A percentile compares a stretch with the other conserved stretches of the same genome.
These are phyloP conservation scores for Gila robusta DNA, from an alignment of 2,797 vertebrate genomes.

Conservation along the genomic window DNA sequence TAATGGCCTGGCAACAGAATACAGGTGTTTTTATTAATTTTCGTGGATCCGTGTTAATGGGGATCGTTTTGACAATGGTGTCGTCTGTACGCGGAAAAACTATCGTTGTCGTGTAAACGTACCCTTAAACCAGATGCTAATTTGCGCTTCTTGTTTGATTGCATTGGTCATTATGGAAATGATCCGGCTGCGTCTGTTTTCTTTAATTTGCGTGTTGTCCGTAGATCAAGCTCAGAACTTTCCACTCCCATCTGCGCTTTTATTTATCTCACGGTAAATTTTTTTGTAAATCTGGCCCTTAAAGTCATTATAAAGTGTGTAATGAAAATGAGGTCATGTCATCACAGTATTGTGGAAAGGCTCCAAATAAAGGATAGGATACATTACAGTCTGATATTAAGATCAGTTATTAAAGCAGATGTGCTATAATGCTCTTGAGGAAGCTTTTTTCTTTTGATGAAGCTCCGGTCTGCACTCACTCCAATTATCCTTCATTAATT, in stretches of 20 bases:
- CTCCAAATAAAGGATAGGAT: not conserved
- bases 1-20: too few relatives aligned
- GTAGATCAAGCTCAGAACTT: not conserved
- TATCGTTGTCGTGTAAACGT: too few relatives aligned
- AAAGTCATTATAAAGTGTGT: not conserved
- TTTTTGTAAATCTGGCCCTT: not conserved
- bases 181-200: too few relatives aligned
- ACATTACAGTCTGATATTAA: conserved; percentile 10
- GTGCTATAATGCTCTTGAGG: not conserved
- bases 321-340: not conserved
- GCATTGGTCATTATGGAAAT: too few relatives aligned
- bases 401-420: conserved; percentile 27
- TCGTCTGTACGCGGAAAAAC: too few relatives aligned
- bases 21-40: too few relatives aligned
- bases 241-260: not conserved
- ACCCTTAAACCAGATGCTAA: too few relatives aligned
- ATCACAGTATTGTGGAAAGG: not conserved
- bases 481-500: conserved; percentile 44
- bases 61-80: too few relatives aligned
- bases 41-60: too few relatives aligned
- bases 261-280: not conserved
- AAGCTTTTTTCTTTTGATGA: conserved; percentile 2
- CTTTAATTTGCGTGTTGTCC: not conserved
- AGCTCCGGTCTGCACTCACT: conserved; percentile 15
- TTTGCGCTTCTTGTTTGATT: too few relatives aligned